Base-by-base conservation (phyloP, 2,113 vertebrate genomes). In the Glaucomys volans region DNA sequence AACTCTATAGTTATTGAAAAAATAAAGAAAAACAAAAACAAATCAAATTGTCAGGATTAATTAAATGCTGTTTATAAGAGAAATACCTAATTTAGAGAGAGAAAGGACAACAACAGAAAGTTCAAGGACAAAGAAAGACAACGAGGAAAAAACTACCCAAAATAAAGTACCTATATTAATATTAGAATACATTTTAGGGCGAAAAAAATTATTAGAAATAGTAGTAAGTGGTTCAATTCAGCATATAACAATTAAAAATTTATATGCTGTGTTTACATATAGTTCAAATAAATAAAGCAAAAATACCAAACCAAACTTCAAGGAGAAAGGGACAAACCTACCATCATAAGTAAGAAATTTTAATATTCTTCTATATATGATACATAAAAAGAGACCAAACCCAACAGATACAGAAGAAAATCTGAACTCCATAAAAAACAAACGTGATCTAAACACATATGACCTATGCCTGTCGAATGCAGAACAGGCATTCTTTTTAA, bases 381-480 rank as follows among this genome's bases (percentile, higher is more conserved):
- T 54, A 76, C n/a, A 64, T 54, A 69, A 95, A 82, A n/a, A n/a
- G 82, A 93, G 59, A 69, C 59, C 28, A 69, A 93, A 95, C 89
- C 12, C 4, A 83, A 72, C 3, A 83, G 5, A 22, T 9, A 42
- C 6, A 62, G 3, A 89, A 26, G 66, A 74, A 79, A 90, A 74
- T 40, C 32, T 50, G 35, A 95, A 57, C 44, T 80, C 35, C 64
- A 67, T n/a, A 84, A 83, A 50, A 91, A 79, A 20, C 1, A 92
- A 67, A 26, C 20, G 7, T 57, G 24, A 44, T 47, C 18, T 92
- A 92, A 87, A 85, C 26, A 35, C 47, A 67, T 37, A 71, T 30
- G 67, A 71, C 1, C 4, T 16, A 50, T 26, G 44, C n/a, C 54
- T 71, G 35, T 66, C n/a, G 72, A 94, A 50, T 37, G 59, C 35